Evolutionary conservation across 2,888 invertebrate species (phyloP).

Genomic region (Oxycera nigricornis): DNA sequence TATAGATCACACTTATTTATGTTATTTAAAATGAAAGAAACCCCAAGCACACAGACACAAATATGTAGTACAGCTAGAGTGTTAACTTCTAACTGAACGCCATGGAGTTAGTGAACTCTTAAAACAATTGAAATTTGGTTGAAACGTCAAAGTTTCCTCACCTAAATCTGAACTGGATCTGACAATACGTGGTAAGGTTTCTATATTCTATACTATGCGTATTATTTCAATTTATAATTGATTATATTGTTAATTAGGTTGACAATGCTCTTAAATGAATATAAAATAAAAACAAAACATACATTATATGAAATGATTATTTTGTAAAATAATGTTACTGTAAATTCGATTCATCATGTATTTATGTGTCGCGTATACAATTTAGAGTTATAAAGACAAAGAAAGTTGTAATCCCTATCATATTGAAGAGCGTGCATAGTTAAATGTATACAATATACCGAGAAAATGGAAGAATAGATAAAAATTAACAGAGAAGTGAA

Average conservation of each 20-base stretch:
- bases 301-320: conserved; percentile 21
- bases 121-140: background rate
- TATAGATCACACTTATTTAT: conserved; percentile 37
- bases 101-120: background rate
- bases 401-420: conserved; percentile 23
- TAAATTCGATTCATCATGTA: conserved; percentile 28
- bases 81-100: background rate
- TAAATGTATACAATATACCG: conserved; percentile 22
- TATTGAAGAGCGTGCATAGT: conserved; percentile 24
- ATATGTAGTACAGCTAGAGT: background rate
- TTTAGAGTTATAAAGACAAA: conserved; percentile 34
- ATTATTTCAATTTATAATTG: conserved; percentile 39
- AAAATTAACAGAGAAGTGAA: background rate
- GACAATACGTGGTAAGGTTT: conserved; percentile 39
- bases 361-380: conserved; percentile 36
- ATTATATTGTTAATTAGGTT: conserved; percentile 35
- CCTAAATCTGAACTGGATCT: conserved; percentile 29
- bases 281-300: conserved; percentile 20
- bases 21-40: conserved; percentile 31
- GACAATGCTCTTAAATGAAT: conserved; percentile 33
- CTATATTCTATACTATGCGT: conserved; percentile 31
- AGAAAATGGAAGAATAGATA: background rate
- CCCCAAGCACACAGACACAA: background rate
- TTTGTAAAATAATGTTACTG: conserved; percentile 37
- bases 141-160: conserved; percentile 10